Evolutionary conservation across 35 echinoderm and acorn worm genomes (phyloP).

Genomic region (Holothuria glaberrima): DNA sequence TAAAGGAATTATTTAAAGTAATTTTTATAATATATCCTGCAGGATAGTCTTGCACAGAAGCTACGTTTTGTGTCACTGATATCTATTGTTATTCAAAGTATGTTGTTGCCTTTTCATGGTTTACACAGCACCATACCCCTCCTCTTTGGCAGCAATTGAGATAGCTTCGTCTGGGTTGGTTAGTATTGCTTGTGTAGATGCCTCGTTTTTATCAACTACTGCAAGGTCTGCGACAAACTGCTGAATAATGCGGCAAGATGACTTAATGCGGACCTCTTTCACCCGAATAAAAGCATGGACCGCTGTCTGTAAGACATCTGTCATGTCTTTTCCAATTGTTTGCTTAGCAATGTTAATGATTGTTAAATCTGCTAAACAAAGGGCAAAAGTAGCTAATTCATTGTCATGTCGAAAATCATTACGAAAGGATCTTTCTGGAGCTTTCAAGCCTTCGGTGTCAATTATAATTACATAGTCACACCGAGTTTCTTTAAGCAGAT

Average conservation of each 20-base stretch:
- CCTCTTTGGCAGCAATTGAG: background rate
- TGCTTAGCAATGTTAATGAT: constrained; percentile 50
- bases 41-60: no score
- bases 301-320: constrained; percentile 41
- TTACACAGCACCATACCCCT: background rate
- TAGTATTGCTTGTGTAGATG: background rate
- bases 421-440: constrained; percentile 2
- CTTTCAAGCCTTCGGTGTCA: background rate
- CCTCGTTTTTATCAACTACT: constrained; percentile 3
- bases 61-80: no score
- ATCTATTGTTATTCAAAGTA: no score
- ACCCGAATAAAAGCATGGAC: constrained; percentile 44
- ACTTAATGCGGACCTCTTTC: no score
- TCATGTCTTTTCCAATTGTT: constrained; percentile 13
- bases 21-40: no score
- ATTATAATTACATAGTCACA: no score
- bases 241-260: no score
- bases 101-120: no score
- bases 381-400: no score
- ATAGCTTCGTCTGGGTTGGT: constrained; percentile 15
- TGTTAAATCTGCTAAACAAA: constrained; percentile 44
- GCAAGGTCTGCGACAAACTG: constrained; percentile 12
- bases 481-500: background rate
- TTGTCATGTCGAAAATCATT: background rate
- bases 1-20: no score